Percentiles rank a stretch among this genome's conserved stretches.
Conservation (phyloP, 2,113 vertebrate genomes). For the Sebastes schlegelii region DNA sequence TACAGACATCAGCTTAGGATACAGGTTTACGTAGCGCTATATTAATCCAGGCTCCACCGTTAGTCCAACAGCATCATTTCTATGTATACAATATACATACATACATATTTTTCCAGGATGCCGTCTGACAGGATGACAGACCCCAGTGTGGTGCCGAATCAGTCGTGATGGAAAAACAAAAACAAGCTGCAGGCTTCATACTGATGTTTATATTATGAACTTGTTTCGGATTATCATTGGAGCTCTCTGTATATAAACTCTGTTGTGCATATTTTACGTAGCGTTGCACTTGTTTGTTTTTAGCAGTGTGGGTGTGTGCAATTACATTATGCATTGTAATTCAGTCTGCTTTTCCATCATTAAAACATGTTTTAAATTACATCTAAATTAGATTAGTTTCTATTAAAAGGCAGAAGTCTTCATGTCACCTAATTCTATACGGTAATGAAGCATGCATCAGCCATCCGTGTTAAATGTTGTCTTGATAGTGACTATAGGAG, state of each 20-base stretch:
- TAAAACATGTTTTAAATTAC: not conserved
- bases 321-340: not conserved
- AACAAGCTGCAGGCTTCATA: conserved; percentile 41
- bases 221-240: conserved; percentile 29
- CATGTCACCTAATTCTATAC: not conserved
- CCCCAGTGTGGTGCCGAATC: conserved; percentile 41
- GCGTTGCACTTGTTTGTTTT: conserved; percentile 11
- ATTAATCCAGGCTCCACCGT: conserved; percentile 41
- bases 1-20: conserved; percentile 28
- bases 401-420: not conserved
- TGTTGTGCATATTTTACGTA: conserved; percentile 6
- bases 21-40: conserved; percentile 29
- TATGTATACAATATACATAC: not conserved
- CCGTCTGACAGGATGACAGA: conserved; percentile 62
- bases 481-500: conserved; percentile 12
- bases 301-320: not conserved
- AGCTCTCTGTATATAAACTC: not conserved
- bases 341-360: not conserved
- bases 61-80: conserved; percentile 6
- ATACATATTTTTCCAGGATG: conserved; percentile 52
- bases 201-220: conserved; percentile 55
- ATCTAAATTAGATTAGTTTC: not conserved
- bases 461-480: conserved; percentile 26
- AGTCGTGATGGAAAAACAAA: conserved; percentile 55
- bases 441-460: not conserved